These are phyloP conservation scores for Tipula vernalis DNA, from an alignment of 2,888 invertebrate species.

Conservation along the genomic window DNA sequence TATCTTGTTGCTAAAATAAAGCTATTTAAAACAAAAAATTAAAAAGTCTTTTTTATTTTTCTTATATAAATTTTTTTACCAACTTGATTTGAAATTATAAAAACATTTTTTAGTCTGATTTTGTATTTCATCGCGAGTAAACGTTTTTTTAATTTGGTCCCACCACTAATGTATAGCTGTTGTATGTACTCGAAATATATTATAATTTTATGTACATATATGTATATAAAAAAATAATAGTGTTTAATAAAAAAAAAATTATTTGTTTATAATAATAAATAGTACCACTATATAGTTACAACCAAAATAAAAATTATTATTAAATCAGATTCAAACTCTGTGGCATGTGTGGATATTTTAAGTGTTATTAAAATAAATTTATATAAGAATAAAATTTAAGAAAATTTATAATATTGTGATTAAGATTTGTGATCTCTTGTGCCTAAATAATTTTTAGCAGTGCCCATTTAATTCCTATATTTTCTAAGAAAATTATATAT, in stretches of 20 bases:
- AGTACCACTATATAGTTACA: background rate
- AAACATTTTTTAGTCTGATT: slow-evolving; percentile 6
- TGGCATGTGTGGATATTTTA: background rate
- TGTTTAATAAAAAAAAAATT: background rate
- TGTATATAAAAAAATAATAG: background rate
- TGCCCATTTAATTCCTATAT: background rate
- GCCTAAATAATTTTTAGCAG: background rate
- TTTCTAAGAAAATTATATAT: background rate
- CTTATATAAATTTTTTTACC: background rate
- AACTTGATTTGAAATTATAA: background rate
- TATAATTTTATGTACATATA: background rate
- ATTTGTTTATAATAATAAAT: background rate
- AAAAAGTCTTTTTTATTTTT: background rate
- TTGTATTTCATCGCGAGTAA: slow-evolving; percentile 6
- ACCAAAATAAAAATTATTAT: background rate
- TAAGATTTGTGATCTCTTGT: background rate
- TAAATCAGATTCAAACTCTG: background rate
- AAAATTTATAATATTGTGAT: background rate
- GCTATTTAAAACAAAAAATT: background rate
- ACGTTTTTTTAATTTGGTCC: background rate
- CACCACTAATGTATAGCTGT: background rate
- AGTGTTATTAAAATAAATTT: background rate
- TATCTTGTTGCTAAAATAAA: background rate
- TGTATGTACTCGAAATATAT: too few species aligned
- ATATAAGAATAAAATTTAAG: background rate